Evolutionary conservation across 2,113 vertebrate genomes (phyloP).

Genomic region (Prunella himalayana): DNA sequence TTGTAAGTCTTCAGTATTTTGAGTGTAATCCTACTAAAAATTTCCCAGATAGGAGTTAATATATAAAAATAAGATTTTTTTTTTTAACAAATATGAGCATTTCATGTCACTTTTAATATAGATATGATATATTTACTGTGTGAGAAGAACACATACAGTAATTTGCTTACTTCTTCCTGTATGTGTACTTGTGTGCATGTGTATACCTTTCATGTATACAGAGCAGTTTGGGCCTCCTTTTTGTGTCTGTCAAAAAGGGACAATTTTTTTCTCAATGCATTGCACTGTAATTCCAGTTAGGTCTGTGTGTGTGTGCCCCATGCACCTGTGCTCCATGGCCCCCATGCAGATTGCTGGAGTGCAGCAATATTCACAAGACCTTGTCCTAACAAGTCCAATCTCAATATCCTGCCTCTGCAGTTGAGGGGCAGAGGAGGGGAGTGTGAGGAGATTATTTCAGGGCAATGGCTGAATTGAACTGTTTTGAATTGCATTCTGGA

Average conservation of each 20-base stretch:
- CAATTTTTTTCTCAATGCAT: neutral
- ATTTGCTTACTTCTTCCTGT: neutral
- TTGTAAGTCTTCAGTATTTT: neutral
- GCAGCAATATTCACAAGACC: neutral
- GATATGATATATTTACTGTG: neutral
- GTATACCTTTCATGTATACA: neutral
- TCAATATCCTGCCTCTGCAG: neutral
- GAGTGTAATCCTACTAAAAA: neutral
- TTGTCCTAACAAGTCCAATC: neutral
- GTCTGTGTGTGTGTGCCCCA: neutral
- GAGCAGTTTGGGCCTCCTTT: neutral
- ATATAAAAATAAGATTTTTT: neutral
- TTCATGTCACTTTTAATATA: neutral
- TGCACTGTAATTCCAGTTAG: neutral
- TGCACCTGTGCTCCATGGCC: fast-evolving
- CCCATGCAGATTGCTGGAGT: neutral
- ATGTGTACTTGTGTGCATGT: neutral
- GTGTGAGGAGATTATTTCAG: neutral
- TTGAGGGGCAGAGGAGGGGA: neutral
- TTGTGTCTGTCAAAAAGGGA: neutral
- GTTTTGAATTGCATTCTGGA: neutral
- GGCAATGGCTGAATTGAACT: neutral
- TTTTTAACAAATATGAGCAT: neutral
- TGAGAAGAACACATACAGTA: neutral
- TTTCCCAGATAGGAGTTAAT: neutral